Conservation (phyloP, 2,888 invertebrate species). For the Heliconius hortense region DNA sequence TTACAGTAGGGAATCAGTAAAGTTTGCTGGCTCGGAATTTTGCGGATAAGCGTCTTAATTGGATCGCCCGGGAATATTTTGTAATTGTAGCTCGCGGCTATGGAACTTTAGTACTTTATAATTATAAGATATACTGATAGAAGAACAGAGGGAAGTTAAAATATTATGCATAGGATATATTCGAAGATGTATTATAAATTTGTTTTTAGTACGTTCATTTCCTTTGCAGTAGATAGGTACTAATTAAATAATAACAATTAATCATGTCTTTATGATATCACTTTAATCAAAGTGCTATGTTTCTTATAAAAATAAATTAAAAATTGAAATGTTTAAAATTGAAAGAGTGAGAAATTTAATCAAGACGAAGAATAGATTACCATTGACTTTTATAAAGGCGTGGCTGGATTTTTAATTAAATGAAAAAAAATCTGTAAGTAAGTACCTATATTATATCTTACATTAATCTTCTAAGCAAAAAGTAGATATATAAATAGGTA, state of each 20-base stretch:
- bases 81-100: conserved; percentile 66
- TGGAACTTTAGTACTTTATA: conserved; percentile 44
- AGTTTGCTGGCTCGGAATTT: conserved; percentile 75
- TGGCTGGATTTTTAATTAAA: conserved; percentile 25
- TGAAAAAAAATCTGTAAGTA: conserved; percentile 1
- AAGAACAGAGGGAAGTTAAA: conserved; percentile 3
- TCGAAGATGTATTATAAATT: neutral
- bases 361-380: conserved; percentile 11
- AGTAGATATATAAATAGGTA: neutral
- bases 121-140: conserved; percentile 35
- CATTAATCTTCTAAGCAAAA: neutral
- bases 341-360: conserved; percentile 8
- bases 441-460: neutral
- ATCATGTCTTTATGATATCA: neutral
- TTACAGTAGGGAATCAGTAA: conserved; percentile 58
- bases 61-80: conserved; percentile 75
- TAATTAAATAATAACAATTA: neutral
- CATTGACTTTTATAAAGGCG: conserved; percentile 22
- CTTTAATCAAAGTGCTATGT: neutral
- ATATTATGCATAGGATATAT: neutral
- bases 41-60: conserved; percentile 80
- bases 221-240: neutral
- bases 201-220: neutral
- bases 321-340: neutral
- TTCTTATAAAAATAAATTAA: neutral